phyloP scores from a whole-genome alignment of 2,888 invertebrate species.

The Protophormia terraenovae region DNA sequence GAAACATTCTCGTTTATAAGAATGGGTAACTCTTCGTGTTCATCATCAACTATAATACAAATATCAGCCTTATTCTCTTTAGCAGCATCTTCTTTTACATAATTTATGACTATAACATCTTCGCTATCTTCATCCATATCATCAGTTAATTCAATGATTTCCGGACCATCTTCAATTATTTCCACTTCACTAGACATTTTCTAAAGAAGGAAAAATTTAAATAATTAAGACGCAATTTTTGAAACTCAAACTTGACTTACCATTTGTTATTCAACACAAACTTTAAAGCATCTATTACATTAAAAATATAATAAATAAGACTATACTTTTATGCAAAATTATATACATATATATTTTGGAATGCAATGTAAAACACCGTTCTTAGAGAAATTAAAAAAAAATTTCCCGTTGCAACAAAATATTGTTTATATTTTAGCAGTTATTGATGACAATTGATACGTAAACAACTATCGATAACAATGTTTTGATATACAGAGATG shows the following conservation, averaged over 20 bases:
- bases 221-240: neutral
- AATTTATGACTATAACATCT: neutral
- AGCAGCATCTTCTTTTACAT: neutral
- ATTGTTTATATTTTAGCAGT: neutral
- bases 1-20: no score
- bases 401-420: neutral
- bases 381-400: no score
- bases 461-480: slow-evolving; percentile 21
- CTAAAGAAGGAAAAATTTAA: neutral
- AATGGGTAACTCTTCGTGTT: neutral
- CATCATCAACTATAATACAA: neutral
- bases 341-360: no score
- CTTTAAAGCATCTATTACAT: neutral
- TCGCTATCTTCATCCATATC: neutral
- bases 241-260: neutral
- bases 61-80: neutral
- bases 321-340: no score
- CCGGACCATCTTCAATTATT: neutral
- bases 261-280: neutral
- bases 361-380: no score
- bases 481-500: neutral
- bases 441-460: neutral
- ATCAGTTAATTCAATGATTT: slow-evolving; percentile 34
- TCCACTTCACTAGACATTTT: slow-evolving; percentile 25
- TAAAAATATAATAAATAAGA: no score